Evolutionary conservation across 2,113 vertebrate genomes (phyloP).

Genomic region (Dasyprocta punctata): DNA sequence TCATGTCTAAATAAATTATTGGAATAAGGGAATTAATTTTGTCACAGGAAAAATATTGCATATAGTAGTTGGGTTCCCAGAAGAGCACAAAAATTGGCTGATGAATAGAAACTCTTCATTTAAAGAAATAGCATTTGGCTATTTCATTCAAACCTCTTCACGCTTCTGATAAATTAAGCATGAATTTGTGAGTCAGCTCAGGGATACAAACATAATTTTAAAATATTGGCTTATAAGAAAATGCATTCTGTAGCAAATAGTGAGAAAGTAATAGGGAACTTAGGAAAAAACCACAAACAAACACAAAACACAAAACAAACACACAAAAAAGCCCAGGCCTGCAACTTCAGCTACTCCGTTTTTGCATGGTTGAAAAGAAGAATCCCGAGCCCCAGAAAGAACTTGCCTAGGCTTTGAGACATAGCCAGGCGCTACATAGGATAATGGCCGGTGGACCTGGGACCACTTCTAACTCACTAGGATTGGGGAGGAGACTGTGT

Average conservation of each 20-base stretch:
- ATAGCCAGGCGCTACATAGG: background rate
- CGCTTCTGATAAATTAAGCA: background rate
- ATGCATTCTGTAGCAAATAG: background rate
- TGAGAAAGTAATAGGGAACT: background rate
- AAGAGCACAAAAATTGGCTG: background rate
- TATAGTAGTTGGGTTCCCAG: background rate
- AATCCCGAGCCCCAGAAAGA: background rate
- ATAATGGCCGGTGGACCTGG: background rate
- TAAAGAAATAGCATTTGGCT: background rate
- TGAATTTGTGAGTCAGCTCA: background rate
- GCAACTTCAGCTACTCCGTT: background rate
- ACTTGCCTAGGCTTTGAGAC: too few species aligned
- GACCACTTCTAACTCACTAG: background rate
- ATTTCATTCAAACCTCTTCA: background rate
- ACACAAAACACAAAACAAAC: too few species aligned
- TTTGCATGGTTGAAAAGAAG: background rate
- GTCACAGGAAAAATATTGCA: background rate
- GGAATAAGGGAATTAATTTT: slow-evolving; percentile 2
- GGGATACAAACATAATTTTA: background rate
- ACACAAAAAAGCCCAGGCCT: background rate
- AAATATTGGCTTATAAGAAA: slow-evolving; percentile 35
- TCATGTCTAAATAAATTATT: background rate
- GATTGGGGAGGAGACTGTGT: background rate
- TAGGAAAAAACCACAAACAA: background rate
- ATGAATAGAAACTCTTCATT: background rate